Evolutionary conservation across 2,113 vertebrate species (phyloP), one percentile per base, ranked within the genome.

Genomic region (Thomomys bottae): DNA sequence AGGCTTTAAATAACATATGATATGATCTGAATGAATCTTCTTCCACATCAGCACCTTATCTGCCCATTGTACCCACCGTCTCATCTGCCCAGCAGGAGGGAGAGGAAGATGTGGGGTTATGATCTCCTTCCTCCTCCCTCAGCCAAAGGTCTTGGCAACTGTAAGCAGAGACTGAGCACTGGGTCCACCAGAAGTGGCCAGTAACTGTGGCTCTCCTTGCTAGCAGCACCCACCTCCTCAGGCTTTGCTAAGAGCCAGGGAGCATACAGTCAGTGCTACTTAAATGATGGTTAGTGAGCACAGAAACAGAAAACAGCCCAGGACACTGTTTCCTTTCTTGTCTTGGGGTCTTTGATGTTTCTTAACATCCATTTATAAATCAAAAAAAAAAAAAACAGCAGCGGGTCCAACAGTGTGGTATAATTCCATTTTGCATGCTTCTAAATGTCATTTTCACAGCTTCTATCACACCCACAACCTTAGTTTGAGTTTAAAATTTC

Each of bases 401-500:
- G 71, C 34, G 36, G 36, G 40, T 23, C 23, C 70, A 32, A 28
- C 0, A 3, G 68, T 42, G 30, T 61, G 26, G 64, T 40, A 63
- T 9, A 32, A 61, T 49, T 87, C 75, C 76, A 72, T 10, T 30
- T 90, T 54, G 75, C 45, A 8, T 28, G 21, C 30, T 78, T 34
- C 24, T 45, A 32, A 49, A 64, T 0, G 0, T 28, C 38, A 42
- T 21, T 73, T 86, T 68, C 61, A 42, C 71, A 54, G 1, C 66
- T 42, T 59, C 76, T 38, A n/a, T 80, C 61, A 84, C 18, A 79
- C 30, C 26, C 68, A 81, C 34, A 71, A 40, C 14, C 63, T 88
- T 87, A 49, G 91, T 88, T 92, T 93, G 88, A 86, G 84, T 90
- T 94, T 88, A 92, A 88, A 95, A 79, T 42, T 78, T 85, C 76